Evolutionary conservation across 2,888 invertebrate species (phyloP), one percentile per base, ranked within the genome.

Genomic region (Mythimna loreyi): DNA sequence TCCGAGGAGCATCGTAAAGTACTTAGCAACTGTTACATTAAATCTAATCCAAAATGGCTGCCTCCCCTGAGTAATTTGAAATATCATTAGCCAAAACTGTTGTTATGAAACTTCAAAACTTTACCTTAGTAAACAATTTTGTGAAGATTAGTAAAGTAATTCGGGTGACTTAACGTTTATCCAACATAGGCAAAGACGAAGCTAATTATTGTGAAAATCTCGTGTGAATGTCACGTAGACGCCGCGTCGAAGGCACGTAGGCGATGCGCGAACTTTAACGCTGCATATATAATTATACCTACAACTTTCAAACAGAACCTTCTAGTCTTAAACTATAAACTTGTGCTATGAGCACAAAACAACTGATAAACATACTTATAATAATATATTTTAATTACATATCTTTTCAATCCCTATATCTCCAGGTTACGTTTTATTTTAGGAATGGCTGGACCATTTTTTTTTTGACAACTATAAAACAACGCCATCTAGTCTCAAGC

Each of bases 11-110:
- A 62, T 50, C 52, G 40, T 69, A 68, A 72, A 73, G 40, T 36
- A 56, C 56, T 79, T 66, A 62, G 25, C 43, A 71, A 77, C 68
- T 49, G 56, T 28, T 45, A 79, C 66, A 60, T 57, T 58, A 58
- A 74, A 66, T 74, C 43, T 40, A 19, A 61, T 53, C 33, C 43
- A 61, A 79, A 50, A 70, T 56, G 50, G 64, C 43, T 40, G 58
- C 13, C 67, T 30, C 30, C 23, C n/a, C 11, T 8, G n/a, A 45
- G 30, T 57, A 19, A 57, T 52, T 67, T 68, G 40, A 47, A 76
- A 57, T 50, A 11, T 58, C 76, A 69, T 72, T 72, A 72, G 72
- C 19, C 47, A n/a, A 47, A 56, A 69, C 57, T 47, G 21, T n/a
- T 49, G 16, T 75, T 55, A 21, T 11, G 21, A 40, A 62, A 62